Evolutionary conservation across 2,888 invertebrate genomes (phyloP), one percentile per base, ranked within the genome.

Genomic region (Caradrina clavipalpis): DNA sequence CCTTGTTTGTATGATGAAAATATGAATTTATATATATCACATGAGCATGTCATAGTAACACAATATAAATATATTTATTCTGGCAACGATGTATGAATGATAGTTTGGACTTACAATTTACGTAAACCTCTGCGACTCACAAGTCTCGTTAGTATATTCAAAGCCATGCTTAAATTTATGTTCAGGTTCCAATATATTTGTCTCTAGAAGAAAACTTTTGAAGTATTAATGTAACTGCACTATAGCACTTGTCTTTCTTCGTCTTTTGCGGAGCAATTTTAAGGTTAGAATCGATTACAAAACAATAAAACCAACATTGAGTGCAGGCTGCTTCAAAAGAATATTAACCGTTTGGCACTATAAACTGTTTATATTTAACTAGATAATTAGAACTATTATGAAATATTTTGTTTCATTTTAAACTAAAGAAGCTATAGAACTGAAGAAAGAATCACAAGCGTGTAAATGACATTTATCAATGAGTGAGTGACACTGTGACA

Each of bases 61-160:
- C 15, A 39, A 68, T 19, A 13, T 68, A 19, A 10, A 54, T 74
- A n/a, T 39, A 39, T 39, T 45, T 42, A 42, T n/a, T 35, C 54
- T 61, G 58, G 61, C 60, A 71, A 54, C 35, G 54, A 57, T 76
- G 22, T 69, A 13, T 17, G 17, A 45, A 65, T 56, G 63, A 49
- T 62, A 66, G 60, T 68, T 62, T 54, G 21, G 35, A 92, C 95
- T 93, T 89, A 94, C 94, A 91, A 65, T 81, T 91, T 88, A 50
- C 87, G 73, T 65, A 92, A 76, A 68, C 89, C 87, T 66, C 88
- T 92, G 0, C 87, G 86, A 62, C 86, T 87, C 31, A 90, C 71
- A 26, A 91, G 35, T 71, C 83, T 89, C 35, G 86, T 81, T 39
- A 90, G 35, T 55, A 87, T 69, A 80, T 87, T 91, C 58, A 90